Evolutionary conservation across 1,140 invertebrate species (phyloP).

Genomic region (Orussus abietinus): DNA sequence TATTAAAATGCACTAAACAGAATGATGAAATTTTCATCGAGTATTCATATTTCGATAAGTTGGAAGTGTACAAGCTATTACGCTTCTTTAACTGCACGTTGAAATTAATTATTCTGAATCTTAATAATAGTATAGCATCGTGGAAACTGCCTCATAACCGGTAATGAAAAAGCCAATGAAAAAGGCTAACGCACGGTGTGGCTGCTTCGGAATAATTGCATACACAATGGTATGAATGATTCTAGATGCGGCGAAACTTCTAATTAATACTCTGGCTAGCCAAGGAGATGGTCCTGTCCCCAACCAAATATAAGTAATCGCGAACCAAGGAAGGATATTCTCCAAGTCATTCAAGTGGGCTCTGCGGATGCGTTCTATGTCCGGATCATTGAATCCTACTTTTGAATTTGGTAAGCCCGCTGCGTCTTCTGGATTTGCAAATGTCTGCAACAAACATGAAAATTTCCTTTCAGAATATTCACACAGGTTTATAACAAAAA

Average conservation of each 20-base stretch:
- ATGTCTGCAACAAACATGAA: conserved; percentile 38
- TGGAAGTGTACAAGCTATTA: no score
- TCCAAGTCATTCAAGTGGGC: conserved; percentile 70
- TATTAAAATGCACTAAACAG: no score
- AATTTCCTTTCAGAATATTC: not conserved
- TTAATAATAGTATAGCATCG: conserved; percentile 41
- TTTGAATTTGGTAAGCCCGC: no score
- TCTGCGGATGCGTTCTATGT: conserved; percentile 60
- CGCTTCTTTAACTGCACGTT: no score
- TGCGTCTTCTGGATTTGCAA: conserved; percentile 25
- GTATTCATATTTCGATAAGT: no score
- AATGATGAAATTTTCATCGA: no score
- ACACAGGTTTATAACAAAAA: no score
- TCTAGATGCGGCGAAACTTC: conserved; percentile 56
- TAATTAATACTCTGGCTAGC: conserved; percentile 59
- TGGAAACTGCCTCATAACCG: conserved; percentile 54
- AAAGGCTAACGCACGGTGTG: conserved; percentile 57
- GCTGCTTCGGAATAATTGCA: conserved; percentile 56
- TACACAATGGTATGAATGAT: conserved; percentile 63
- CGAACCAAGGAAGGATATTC: conserved; percentile 63
- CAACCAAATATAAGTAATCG: conserved; percentile 59
- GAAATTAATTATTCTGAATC: no score
- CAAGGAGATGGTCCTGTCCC: conserved; percentile 55
- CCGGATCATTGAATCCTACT: conserved; percentile 52
- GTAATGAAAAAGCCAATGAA: conserved; percentile 50